Base-by-base conservation (phyloP, 2,797 vertebrate species). In the Adelosebastes latens region DNA sequence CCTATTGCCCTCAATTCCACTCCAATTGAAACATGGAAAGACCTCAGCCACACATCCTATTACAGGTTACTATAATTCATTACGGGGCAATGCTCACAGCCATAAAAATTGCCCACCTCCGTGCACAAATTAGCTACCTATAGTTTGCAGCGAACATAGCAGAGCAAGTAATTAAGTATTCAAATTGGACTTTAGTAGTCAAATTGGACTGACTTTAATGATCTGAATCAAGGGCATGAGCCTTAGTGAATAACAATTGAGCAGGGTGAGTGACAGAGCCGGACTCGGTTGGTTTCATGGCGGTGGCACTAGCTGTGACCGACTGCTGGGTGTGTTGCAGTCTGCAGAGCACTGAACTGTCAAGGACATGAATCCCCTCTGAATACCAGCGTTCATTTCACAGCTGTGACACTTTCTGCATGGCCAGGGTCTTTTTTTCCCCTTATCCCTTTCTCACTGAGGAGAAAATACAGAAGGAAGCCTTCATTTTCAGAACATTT, bases 141-240 rank as follows among this genome's bases (percentile, higher is more conserved):
- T 62, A 71, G 78, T 87, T 78, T 61, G 62, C 52, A 61, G 70
- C 1, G 22, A 80, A 71, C n/a, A 73, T 13, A 46, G 58, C 53
- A 42, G 67, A 58, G 34, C 56, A 66, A 46, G 49, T 84, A 83
- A 92, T 91, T 90, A 92, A 72, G 81, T 62, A 88, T 89, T 93
- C 31, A 90, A 85, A 91, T 87, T 85, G 78, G 75, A 82, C 82
- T 82, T 81, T 10, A 74, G 71, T 42, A 56, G 73, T 80, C 56
- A 86, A 88, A 88, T 79, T 90, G 68, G 58, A 79, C 80, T 66
- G 65, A 78, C 76, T 88, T 90, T 80, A 93, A 88, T 88, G 68
- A 88, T 92, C 72, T 82, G 73, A 90, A 90, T 88, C 69, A 90
- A 88, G 82, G 81, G 82, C 86, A 69, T 31, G 65, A 68, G 80